A percentile compares a stretch with the other conserved stretches of the same genome.
Evolutionary conservation across 1,140 invertebrate genomes (phyloP).

Genomic region (Leptinotarsa undecemlineata): DNA sequence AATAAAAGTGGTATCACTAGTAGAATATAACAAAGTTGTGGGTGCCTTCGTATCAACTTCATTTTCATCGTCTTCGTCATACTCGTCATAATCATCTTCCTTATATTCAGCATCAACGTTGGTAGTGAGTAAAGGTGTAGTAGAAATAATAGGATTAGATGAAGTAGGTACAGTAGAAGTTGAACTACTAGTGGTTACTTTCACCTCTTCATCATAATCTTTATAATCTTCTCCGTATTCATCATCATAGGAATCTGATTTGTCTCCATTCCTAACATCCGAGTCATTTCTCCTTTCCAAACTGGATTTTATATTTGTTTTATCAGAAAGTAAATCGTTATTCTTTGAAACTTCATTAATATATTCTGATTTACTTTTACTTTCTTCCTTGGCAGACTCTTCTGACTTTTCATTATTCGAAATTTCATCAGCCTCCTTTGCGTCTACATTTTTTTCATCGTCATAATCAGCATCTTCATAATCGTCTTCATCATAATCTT

Average conservation of each 20-base stretch:
- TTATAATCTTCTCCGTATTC: not conserved
- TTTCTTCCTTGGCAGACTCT: not conserved
- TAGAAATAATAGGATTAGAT: no score
- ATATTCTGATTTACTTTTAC: not conserved
- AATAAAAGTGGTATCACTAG: no score
- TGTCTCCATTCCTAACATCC: not conserved
- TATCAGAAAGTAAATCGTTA: not conserved
- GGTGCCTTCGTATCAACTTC: no score
- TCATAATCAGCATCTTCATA: constrained; percentile 31
- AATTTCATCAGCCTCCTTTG: not conserved
- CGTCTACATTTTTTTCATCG: constrained; percentile 15
- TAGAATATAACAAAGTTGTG: no score
- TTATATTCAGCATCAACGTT: not conserved
- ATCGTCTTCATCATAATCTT: constrained; percentile 41
- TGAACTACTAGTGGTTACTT: no score
- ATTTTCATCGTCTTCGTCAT: not conserved
- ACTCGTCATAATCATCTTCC: not conserved
- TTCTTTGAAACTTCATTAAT: not conserved
- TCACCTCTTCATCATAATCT: not conserved
- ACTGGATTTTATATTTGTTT: no score
- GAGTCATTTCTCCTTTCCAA: constrained; percentile 2
- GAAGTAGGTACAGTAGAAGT: no score
- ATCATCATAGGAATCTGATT: not conserved
- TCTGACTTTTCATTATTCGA: not conserved
- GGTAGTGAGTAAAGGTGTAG: no score